Conservation (phyloP, 2,113 vertebrate genomes). For the Enhydra lutris region DNA sequence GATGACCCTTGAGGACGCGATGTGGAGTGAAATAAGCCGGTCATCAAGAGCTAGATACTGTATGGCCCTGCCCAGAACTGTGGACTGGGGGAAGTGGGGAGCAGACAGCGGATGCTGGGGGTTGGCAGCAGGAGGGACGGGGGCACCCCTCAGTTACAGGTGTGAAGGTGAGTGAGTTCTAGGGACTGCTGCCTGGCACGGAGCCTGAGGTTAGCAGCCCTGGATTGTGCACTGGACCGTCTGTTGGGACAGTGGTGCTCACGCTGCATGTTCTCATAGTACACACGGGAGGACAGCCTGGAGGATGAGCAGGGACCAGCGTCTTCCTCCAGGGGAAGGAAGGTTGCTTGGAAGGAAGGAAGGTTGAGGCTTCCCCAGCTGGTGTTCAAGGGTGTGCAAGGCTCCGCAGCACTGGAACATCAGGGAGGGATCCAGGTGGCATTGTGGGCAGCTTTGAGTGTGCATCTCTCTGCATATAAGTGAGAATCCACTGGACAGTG, state of each 20-base stretch:
- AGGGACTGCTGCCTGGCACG: accelerated
- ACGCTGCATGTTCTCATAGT: accelerated
- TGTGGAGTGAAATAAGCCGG: not conserved
- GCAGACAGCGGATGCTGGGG: not conserved
- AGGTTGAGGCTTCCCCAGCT: not conserved
- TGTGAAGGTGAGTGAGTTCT: not conserved
- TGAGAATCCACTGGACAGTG: accelerated
- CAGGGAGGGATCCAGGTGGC: accelerated
- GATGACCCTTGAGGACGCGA: not conserved
- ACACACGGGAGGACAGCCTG: not conserved
- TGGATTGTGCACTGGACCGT: accelerated
- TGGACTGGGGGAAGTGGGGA: accelerated
- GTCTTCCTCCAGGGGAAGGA: not conserved
- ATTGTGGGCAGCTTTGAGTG: accelerated
- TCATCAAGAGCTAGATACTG: not conserved
- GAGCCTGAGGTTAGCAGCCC: not conserved
- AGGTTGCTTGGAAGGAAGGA: too few species aligned
- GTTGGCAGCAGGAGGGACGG: accelerated
- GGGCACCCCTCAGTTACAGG: not conserved
- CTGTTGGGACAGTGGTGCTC: not conserved
- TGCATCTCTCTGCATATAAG: accelerated
- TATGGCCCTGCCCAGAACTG: too few species aligned
- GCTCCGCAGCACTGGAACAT: accelerated
- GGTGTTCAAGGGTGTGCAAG: not conserved
- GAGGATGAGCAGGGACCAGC: not conserved